Conservation (phyloP, 2,113 vertebrate genomes). For the Gila orcuttii region DNA sequence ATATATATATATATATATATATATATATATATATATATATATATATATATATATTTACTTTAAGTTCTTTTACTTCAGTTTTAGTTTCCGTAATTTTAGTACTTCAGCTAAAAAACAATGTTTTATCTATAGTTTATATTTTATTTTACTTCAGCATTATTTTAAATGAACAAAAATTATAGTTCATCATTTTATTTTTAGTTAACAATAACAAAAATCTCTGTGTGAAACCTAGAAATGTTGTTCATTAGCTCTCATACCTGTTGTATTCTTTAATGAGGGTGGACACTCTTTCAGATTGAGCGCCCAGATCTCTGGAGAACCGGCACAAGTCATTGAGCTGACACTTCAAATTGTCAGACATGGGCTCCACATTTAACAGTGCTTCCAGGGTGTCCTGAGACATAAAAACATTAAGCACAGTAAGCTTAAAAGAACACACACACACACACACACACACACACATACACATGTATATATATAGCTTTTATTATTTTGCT, state of each 20-base stretch:
- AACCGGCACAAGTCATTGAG: slow-evolving; percentile 93
- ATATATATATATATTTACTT: neutral
- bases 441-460: no score
- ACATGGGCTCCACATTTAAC: slow-evolving; percentile 84
- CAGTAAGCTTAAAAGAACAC: neutral
- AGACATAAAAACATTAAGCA: neutral
- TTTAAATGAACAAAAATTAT: neutral
- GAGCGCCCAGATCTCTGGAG: slow-evolving; percentile 87
- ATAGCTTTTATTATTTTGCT: neutral
- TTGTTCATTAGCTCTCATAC: slow-evolving; percentile 64
- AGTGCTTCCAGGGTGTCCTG: slow-evolving; percentile 87
- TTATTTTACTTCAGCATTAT: neutral
- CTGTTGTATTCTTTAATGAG: slow-evolving; percentile 96
- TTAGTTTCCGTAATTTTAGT: no score
- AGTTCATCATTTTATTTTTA: neutral
- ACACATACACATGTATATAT: fast-evolving
- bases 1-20: no score
- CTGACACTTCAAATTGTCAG: slow-evolving; percentile 88
- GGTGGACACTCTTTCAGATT: slow-evolving; percentile 88
- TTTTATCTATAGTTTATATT: no score
- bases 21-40: no score
- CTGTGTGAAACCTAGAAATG: neutral
- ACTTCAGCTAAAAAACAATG: no score
- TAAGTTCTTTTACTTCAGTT: no score
- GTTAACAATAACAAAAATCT: neutral